Base-by-base conservation (phyloP, 2,888 invertebrate genomes). In the Hybos culiciformis region DNA sequence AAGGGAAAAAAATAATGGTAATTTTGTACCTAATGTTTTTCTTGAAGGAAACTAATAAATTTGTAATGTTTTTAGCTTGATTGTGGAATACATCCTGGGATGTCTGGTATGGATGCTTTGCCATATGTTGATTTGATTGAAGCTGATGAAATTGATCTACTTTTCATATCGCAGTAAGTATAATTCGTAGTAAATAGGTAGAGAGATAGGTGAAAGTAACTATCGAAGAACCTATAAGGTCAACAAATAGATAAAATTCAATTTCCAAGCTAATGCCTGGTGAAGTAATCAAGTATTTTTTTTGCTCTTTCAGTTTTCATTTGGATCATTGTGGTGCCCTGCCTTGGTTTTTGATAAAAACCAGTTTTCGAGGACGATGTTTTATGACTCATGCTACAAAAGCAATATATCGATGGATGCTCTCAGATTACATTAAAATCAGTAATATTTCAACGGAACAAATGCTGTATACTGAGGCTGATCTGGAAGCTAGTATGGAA, bases 351-450 rank as follows among this genome's bases (percentile, higher is more conserved):
- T 70, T 98, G 21, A 82, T 85, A 56, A 97, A 97, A 66, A 98
- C 98, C 0, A 90, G 87, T 42, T 97, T 98, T 65, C 92, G 91
- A 57, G 96, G 97, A 1, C 76, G 94, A 33, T 96, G 96, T 63
- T 97, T 96, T 62, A 98, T 98, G 98, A 98, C 98, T 0, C 98
- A 99, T 62, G 97, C 98, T 0, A 96, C 98, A 0, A 98, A 99
- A 72, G 97, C 97, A 20, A 98, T 99, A 57, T 99, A 97, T 64
- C 74, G 96, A 51, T 97, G 97, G 96, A 75, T 98, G 24, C 72
- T 98, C 3, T 96, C 97, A 0, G 98, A 99, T 77, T 98, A 93
- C 60, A 96, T 98, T 47, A 97, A 97, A 82, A 96, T 98, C 48
- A 88, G 94, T 63, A 96, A 96, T 58, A 94, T 96, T 56, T 90